These are phyloP conservation scores for Chauna torquata DNA, from an alignment of 2,113 vertebrate species.

Conservation along the genomic window DNA sequence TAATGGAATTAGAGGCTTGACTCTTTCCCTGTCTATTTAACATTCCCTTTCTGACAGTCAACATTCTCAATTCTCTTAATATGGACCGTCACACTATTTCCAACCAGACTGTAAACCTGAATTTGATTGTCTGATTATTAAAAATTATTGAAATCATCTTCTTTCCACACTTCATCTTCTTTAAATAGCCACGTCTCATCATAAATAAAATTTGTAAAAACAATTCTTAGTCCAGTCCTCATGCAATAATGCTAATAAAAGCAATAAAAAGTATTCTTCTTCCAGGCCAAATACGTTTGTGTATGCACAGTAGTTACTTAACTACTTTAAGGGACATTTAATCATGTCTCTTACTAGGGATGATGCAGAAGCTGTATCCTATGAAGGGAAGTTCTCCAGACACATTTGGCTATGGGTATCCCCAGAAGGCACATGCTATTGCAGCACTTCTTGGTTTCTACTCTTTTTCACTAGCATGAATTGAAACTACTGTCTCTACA, in stretches of 20 bases:
- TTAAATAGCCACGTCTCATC: neutral
- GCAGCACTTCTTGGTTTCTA: neutral
- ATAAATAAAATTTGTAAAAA: slow-evolving; percentile 19
- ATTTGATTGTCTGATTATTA: slow-evolving; percentile 10
- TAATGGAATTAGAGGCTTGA: slow-evolving; percentile 14
- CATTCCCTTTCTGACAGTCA: slow-evolving; percentile 8
- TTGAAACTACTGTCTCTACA: neutral
- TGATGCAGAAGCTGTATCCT: neutral
- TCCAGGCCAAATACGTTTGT: neutral
- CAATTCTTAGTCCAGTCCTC: neutral
- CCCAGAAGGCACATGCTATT: neutral
- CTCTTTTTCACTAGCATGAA: slow-evolving; percentile 7
- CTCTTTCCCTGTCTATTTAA: neutral
- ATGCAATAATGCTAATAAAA: slow-evolving; percentile 22
- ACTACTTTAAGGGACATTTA: neutral
- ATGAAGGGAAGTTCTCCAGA: slow-evolving; percentile 28
- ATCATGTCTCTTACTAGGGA: neutral
- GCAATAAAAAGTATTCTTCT: neutral
- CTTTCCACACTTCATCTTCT: slow-evolving; percentile 1
- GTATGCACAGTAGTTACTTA: neutral
- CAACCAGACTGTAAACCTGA: neutral
- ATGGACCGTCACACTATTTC: neutral
- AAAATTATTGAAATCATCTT: slow-evolving; percentile 53
- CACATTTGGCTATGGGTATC: neutral
- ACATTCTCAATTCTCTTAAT: slow-evolving; percentile 16